Evolutionary conservation across 2,797 vertebrate genomes (phyloP).

Genomic region (Coregonus suidteri): DNA sequence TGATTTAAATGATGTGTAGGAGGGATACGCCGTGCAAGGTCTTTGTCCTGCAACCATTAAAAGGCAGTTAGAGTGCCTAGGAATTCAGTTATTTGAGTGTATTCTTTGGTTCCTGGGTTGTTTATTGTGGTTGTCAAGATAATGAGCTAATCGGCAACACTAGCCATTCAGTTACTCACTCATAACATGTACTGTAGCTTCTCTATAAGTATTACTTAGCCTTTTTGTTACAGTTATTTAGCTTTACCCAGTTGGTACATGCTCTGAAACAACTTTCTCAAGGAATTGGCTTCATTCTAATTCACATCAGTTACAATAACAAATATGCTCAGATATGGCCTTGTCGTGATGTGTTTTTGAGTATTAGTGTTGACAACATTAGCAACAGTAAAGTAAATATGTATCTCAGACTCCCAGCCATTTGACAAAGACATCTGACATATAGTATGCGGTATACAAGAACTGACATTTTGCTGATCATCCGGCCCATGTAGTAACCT

Average conservation of each 20-base stretch:
- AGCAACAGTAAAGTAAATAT: neutral
- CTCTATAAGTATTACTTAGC: neutral
- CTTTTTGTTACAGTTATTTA: neutral
- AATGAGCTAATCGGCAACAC: neutral
- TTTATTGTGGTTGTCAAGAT: neutral
- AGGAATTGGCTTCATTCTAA: neutral
- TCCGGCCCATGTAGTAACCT: neutral
- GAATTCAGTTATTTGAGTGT: constrained; percentile 28
- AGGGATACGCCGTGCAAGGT: constrained; percentile 35
- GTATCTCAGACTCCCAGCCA: neutral
- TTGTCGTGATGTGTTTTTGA: no score
- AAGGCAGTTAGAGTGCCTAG: constrained; percentile 48
- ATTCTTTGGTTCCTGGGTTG: neutral
- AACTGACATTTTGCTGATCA: neutral
- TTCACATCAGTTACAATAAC: neutral
- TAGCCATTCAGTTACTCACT: neutral
- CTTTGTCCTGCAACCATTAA: constrained; percentile 46
- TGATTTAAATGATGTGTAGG: constrained; percentile 51
- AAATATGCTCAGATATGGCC: neutral
- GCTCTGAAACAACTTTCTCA: neutral
- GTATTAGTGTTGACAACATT: neutral
- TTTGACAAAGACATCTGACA: neutral
- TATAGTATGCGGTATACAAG: no score
- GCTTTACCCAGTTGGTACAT: neutral
- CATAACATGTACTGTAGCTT: neutral